Evolutionary conservation across 2,797 vertebrate species (phyloP).

Genomic region (Ptychadena robeensis): DNA sequence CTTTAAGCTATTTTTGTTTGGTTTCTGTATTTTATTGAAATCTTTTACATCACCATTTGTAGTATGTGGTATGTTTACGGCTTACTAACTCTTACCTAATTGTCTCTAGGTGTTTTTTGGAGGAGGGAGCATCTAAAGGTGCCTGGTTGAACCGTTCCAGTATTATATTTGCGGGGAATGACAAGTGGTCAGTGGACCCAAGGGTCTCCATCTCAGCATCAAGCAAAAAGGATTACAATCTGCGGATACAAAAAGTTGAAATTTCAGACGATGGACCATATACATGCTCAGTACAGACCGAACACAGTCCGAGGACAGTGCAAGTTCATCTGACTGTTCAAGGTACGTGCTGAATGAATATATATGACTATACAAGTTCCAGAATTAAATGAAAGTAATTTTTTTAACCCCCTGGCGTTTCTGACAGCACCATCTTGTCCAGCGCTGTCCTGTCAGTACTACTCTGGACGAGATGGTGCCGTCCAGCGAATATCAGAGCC

Average conservation of each 20-base stretch:
- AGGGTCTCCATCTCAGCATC: slow-evolving; percentile 93
- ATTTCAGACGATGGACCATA: slow-evolving; percentile 93
- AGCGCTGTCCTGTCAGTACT: too few species aligned
- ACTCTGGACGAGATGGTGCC: too few species aligned
- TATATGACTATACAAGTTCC: too few species aligned
- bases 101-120: slow-evolving; percentile 88
- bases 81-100: slow-evolving; percentile 36
- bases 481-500: too few species aligned
- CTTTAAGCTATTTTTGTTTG: neutral
- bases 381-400: too few species aligned
- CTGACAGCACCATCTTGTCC: too few species aligned
- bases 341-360: slow-evolving; percentile 82
- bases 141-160: slow-evolving; percentile 98
- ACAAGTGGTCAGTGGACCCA: slow-evolving; percentile 97
- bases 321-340: slow-evolving; percentile 95
- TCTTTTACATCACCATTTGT: neutral
- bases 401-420: too few species aligned
- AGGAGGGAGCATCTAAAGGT: slow-evolving; percentile 95
- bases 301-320: slow-evolving; percentile 88
- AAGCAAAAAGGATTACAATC: slow-evolving; percentile 94
- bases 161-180: slow-evolving; percentile 95
- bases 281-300: slow-evolving; percentile 95
- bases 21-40: neutral
- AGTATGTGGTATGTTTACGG: neutral
- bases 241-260: slow-evolving; percentile 97